Conservation (phyloP, 2,113 vertebrate genomes). For the Fulica atra region DNA sequence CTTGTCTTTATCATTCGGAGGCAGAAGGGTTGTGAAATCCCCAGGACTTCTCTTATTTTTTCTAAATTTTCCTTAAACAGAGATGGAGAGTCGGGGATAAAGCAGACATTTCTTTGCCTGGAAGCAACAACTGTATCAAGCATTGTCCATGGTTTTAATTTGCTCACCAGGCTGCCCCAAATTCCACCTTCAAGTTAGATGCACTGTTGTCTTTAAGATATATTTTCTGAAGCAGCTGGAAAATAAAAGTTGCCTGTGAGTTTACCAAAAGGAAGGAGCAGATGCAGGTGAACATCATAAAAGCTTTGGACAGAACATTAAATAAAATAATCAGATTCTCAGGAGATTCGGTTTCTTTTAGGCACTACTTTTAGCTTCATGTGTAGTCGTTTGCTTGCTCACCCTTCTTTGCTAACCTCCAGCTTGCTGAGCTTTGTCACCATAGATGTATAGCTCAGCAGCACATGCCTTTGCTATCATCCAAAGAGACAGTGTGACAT, state of each 20-base stretch:
- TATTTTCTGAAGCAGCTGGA: neutral
- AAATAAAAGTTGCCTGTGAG: neutral
- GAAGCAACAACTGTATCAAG: neutral
- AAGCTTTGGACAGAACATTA: neutral
- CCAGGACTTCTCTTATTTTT: neutral
- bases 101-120: neutral
- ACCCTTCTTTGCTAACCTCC: neutral
- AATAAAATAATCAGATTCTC: neutral
- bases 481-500: neutral
- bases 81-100: neutral
- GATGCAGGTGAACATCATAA: neutral
- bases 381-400: neutral
- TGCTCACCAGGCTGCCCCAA: neutral
- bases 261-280: neutral
- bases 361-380: neutral
- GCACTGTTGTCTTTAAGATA: neutral
- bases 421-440: neutral
- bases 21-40: neutral
- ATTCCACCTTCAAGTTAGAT: neutral
- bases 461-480: neutral
- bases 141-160: neutral
- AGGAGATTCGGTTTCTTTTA: neutral
- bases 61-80: neutral
- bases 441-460: neutral
- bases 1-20: neutral